Percentiles rank a stretch among this genome's conserved stretches.
phyloP scores from a whole-genome alignment of 2,113 vertebrate genomes.

The Neogobius melanostomus region DNA sequence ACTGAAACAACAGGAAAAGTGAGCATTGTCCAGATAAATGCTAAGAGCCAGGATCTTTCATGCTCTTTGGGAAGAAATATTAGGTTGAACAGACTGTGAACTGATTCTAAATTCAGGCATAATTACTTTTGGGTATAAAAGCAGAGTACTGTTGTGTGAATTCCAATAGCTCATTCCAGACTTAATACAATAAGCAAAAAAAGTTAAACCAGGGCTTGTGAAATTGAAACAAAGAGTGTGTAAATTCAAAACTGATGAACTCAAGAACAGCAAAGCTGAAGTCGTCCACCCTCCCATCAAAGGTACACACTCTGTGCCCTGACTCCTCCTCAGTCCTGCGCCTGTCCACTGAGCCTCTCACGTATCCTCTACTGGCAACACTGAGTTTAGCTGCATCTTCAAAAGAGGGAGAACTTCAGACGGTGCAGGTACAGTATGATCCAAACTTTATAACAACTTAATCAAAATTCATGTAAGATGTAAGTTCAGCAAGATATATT shows the following conservation, averaged over 20 bases:
- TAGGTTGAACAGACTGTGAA: background rate
- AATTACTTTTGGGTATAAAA: background rate
- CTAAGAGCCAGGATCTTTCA: background rate
- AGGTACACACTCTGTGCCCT: constrained; percentile 3
- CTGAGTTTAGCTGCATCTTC: constrained; percentile 3
- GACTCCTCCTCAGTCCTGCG: constrained; percentile 56
- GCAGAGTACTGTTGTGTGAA: background rate
- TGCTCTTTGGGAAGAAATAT: background rate
- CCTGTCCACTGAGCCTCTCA: constrained; percentile 35
- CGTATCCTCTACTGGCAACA: background rate
- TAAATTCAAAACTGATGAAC: too few species aligned
- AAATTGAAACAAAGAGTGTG: too few species aligned
- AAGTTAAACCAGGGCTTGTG: too few species aligned
- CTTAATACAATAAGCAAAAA: background rate
- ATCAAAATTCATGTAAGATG: background rate
- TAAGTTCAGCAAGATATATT: background rate
- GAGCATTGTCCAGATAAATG: background rate
- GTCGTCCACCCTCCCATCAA: background rate
- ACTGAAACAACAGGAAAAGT: background rate
- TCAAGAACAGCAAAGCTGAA: too few species aligned
- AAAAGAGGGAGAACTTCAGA: background rate
- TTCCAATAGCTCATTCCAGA: background rate
- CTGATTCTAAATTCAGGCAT: background rate
- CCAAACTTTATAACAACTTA: background rate
- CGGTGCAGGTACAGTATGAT: constrained; percentile 47